phyloP scores from a whole-genome alignment of 1,140 invertebrate genomes.

The Lepidurus apus region DNA sequence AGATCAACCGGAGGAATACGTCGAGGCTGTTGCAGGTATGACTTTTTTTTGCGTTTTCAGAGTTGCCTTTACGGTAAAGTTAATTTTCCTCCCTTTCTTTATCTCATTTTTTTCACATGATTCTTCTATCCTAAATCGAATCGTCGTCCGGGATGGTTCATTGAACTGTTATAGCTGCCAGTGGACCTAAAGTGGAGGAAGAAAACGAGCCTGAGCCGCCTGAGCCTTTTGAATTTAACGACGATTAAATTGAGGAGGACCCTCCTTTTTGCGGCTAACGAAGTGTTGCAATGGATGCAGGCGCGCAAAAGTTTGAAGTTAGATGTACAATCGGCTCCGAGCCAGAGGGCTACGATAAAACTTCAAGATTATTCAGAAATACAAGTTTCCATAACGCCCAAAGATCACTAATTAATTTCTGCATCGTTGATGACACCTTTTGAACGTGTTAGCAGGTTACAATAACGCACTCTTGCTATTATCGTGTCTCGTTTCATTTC shows the following conservation, averaged over 20 bases:
- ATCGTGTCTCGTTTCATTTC: too few species aligned
- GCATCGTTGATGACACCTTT: neutral
- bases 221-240: constrained; percentile 92
- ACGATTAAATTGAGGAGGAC: constrained; percentile 58
- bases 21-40: constrained; percentile 79
- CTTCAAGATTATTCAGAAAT: constrained; percentile 7
- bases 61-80: too few species aligned
- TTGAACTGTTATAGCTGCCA: constrained; percentile 55
- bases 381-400: constrained; percentile 1
- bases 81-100: neutral
- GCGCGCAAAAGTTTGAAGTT: neutral
- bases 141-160: neutral
- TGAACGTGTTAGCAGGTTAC: neutral
- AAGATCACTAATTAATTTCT: neutral
- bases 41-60: neutral
- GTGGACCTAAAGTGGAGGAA: constrained; percentile 86
- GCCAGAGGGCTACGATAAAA: neutral
- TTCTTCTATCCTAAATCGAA: neutral
- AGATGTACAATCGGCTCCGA: neutral
- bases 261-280: neutral
- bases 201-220: constrained; percentile 95
- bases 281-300: neutral
- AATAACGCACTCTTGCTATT: too few species aligned
- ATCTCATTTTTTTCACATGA: constrained; percentile 33
- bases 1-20: constrained; percentile 74